Base-by-base conservation (phyloP, 2,888 invertebrate species). In the Antitype chi region DNA sequence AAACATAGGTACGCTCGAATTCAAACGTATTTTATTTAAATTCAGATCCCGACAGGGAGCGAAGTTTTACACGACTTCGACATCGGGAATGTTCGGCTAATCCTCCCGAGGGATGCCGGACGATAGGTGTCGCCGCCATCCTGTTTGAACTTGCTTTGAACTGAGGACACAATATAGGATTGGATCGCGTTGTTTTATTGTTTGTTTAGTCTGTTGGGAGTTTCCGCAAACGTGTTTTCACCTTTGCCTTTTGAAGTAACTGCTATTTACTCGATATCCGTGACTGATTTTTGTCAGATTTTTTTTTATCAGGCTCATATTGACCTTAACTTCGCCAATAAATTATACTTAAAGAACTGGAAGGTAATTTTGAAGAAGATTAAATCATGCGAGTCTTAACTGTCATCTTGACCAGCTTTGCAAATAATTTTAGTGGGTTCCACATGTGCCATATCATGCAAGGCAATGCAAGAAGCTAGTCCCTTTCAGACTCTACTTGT, bases 191-290 rank as follows among this genome's bases (percentile, higher is more conserved):
- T 77, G 83, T 85, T 82, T 66, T 82, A 74, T 74, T 80, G 66
- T 82, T 85, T 85, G 82, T 85, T 75, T 28, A 75, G 60, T 81
- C 82, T 66, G n/a, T 67, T 25, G 76, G 73, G 80, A 68, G 43
- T 68, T 79, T 63, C 63, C 57, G 32, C 32, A 68, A 77, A 82
- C 32, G 57, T 77, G 32, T 82, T 82, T 67, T n/a, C 38, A 9
- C 17, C 60, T 82, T 82, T 63, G 25, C 8, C 6, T 53, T 62
- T 47, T 57, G 11, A 67, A 55, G 25, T 23, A 23, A 62, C 15
- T 20, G 32, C n/a, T 17, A 20, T 68, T 32, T 6, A 7, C 20
- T n/a, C n/a, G 11, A 32, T 68, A 38, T n/a, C 17, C 4, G 20
- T n/a, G 11, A 38, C 11, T n/a, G 20, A 6, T 32, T 68, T n/a